Base-by-base conservation (phyloP, 2,888 invertebrate species). In the Thelaira solivaga region DNA sequence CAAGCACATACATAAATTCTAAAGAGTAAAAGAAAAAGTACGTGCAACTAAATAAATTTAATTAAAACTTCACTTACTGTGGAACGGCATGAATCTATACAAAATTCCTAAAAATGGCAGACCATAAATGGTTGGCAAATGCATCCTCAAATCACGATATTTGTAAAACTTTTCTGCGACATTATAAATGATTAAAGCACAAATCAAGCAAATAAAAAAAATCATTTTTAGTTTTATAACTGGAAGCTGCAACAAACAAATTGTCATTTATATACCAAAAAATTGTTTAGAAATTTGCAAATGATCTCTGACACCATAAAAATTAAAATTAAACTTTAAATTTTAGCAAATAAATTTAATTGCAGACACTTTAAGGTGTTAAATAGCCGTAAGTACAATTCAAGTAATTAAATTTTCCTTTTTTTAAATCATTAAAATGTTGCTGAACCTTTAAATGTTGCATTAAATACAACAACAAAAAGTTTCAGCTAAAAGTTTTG, bases 61-160 rank as follows among this genome's bases (percentile, higher is more conserved):
- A 20, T 0, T 10, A 13, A 4, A 16, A 39, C 7, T 4, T 3
- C 1, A 36, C 57, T 65, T 41, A 76, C 76, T 72, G 1, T 72
- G 43, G 2, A 72, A 2, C 8, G 72, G 76, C 13, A 53, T 7
- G 41, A 67, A 53, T 36, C 55, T 47, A 47, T 72, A 39, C 3
- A 72, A 29, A 51, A 72, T 67, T 10, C 76, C 76, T 5, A 65
- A 7, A 34, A 72, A 72, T 2, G 76, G 76, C 31, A 71, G 34
- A 8, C 69, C 76, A 55, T 69, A 76, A 3, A 76, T 20, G n/a
- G 57, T 18, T 4, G 76, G 76, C 18, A 76, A 8, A 20, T 41
- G 18, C 8, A 49, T 7, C 2, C 4, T 47, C 4, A 76, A 22
- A 31, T 31, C 2, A 16, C 64, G 47, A 31, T 31, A 64, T 34